Conservation (phyloP, 2,797 vertebrate species). For the Podarcis siculus region DNA sequence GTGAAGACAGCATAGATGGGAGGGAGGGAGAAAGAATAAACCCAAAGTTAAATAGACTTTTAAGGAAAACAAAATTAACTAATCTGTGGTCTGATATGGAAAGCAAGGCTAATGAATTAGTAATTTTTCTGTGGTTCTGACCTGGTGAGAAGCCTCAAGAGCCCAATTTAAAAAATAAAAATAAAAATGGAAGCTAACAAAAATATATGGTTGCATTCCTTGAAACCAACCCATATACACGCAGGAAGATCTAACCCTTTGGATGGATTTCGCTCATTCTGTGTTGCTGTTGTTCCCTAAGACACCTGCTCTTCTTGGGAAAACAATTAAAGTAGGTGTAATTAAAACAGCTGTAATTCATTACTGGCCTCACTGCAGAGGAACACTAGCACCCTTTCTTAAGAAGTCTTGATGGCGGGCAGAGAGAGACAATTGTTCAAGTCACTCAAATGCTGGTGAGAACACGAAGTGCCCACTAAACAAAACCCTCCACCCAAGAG, state of each 20-base stretch:
- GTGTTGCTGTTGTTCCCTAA: not conserved
- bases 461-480: slow-evolving; percentile 20
- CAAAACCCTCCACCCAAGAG: not conserved
- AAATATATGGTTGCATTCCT: slow-evolving; percentile 44
- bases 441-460: slow-evolving; percentile 41
- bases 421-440: slow-evolving; percentile 62
- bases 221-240: not conserved
- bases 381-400: slow-evolving; percentile 56
- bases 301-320: not conserved
- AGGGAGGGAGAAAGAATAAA: no score
- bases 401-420: slow-evolving; percentile 51
- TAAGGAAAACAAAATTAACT: no score
- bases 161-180: not conserved
- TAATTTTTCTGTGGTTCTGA: slow-evolving; percentile 48
- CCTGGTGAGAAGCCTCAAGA: slow-evolving; percentile 39
- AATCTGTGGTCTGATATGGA: not conserved
- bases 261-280: slow-evolving; percentile 31
- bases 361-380: slow-evolving; percentile 49
- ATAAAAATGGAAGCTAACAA: slow-evolving; percentile 12
- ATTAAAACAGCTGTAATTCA: slow-evolving; percentile 60
- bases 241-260: slow-evolving; percentile 5
- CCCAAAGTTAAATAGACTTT: not conserved
- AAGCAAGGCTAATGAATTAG: slow-evolving; percentile 62
- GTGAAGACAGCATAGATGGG: no score
- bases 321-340: slow-evolving; percentile 51